A percentile compares a stretch with the other conserved stretches of the same genome.
Evolutionary conservation across 1,140 invertebrate species (phyloP).

Genomic region (Cotesia chilonis): DNA sequence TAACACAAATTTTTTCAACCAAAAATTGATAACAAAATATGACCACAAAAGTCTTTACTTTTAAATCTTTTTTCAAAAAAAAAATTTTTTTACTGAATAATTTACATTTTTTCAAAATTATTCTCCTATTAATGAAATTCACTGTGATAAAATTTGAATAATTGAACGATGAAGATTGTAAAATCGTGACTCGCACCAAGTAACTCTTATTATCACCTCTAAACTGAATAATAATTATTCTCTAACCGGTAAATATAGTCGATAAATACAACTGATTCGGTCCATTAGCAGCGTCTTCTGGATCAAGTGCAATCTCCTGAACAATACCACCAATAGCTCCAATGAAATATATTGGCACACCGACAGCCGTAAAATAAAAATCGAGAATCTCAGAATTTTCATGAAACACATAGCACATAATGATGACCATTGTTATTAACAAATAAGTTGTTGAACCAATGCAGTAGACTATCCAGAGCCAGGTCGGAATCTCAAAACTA

Average conservation of each 20-base stretch:
- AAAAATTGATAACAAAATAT: no score
- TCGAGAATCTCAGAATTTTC: slow-evolving; percentile 32
- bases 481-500: slow-evolving; percentile 45
- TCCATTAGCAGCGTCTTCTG: slow-evolving; percentile 17
- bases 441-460: slow-evolving; percentile 46
- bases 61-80: no score
- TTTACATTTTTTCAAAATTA: no score
- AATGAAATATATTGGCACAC: slow-evolving; percentile 40
- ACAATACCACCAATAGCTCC: slow-evolving; percentile 39
- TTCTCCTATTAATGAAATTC: no score
- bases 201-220: no score
- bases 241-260: slow-evolving; percentile 32
- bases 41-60: no score
- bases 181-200: no score
- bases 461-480: slow-evolving; percentile 51
- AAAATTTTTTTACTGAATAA: no score
- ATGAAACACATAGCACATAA: slow-evolving; percentile 34
- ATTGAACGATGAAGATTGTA: no score
- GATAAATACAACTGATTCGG: slow-evolving; percentile 39
- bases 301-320: slow-evolving; percentile 22
- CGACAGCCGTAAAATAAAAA: slow-evolving; percentile 39
- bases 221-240: background rate
- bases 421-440: slow-evolving; percentile 37
- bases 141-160: no score
- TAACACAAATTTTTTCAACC: no score